Conservation (phyloP, 2,888 invertebrate species). For the Sisyra nigra region DNA sequence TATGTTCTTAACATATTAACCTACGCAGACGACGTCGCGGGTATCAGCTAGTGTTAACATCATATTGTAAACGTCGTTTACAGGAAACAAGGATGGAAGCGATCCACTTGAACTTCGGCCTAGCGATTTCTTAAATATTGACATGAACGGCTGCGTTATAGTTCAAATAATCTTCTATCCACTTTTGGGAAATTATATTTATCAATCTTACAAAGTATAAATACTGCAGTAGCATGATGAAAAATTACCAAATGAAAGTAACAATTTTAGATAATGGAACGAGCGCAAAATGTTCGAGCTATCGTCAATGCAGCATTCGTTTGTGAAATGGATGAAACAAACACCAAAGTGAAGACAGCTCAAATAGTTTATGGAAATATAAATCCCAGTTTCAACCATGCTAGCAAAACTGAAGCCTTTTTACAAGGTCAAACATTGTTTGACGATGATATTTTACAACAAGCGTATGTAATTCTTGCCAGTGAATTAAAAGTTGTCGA, state of each 20-base stretch:
- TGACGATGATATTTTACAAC: constrained; percentile 25
- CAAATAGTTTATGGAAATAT: constrained; percentile 53
- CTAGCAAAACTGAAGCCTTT: constrained; percentile 30
- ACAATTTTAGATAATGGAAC: constrained; percentile 45
- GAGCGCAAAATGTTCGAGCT: constrained; percentile 58
- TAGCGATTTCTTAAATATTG: constrained; percentile 24
- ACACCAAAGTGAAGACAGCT: constrained; percentile 29
- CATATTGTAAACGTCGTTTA: background rate
- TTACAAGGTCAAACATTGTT: constrained; percentile 26
- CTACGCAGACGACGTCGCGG: no score
- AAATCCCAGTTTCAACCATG: constrained; percentile 31
- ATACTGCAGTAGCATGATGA: background rate
- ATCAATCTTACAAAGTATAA: constrained; percentile 20
- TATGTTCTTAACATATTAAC: no score
- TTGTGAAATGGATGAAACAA: constrained; percentile 32
- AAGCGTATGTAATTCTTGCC: constrained; percentile 29
- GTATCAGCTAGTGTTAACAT: constrained; percentile 17
- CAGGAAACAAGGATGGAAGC: background rate
- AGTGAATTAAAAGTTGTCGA: constrained; percentile 46
- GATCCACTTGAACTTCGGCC: background rate
- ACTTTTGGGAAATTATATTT: constrained; percentile 23
- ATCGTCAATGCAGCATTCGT: constrained; percentile 56
- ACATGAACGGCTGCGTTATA: constrained; percentile 33
- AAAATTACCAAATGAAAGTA: background rate
- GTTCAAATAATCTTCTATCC: constrained; percentile 30